A percentile compares a stretch with the other conserved stretches of the same genome.
phyloP scores from a whole-genome alignment of 2,113 vertebrate genomes.

The Tenebrosternarchus preto region DNA sequence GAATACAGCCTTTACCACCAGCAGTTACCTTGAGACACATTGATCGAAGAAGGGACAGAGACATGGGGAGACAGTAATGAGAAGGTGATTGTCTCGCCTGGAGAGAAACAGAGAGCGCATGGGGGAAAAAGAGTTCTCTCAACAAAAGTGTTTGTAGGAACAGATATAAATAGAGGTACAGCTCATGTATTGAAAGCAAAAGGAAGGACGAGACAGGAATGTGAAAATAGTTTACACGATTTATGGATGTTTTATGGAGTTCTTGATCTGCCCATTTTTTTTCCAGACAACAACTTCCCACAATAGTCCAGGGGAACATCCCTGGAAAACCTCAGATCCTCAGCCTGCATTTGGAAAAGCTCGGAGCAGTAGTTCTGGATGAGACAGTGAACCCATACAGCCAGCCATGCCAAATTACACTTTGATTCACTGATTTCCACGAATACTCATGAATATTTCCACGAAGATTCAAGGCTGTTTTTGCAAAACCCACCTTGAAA shows the following conservation, averaged over 20 bases:
- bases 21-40: not conserved
- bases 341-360: conserved; percentile 17
- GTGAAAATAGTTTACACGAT: conserved; percentile 30
- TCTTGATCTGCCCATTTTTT: conserved; percentile 50
- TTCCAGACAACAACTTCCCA: conserved; percentile 29
- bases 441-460: too few species aligned
- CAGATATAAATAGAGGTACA: conserved; percentile 38
- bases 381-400: not conserved
- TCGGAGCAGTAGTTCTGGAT: not conserved
- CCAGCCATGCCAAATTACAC: not conserved
- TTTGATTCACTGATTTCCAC: not conserved
- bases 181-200: conserved; percentile 29
- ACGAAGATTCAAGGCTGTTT: not conserved
- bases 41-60: conserved; percentile 9
- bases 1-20: conserved; percentile 12
- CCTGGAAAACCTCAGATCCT: not conserved
- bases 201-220: not conserved
- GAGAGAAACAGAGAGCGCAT: conserved; percentile 33
- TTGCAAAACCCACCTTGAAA: not conserved
- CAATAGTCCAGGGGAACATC: not conserved
- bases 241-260: conserved; percentile 51
- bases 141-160: conserved; percentile 18
- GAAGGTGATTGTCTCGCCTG: not conserved
- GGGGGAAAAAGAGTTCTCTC: conserved; percentile 35
- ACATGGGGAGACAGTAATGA: conserved; percentile 18